Evolutionary conservation across 2,888 invertebrate genomes (phyloP).

Genomic region (Rhagophthalmus giganteus): DNA sequence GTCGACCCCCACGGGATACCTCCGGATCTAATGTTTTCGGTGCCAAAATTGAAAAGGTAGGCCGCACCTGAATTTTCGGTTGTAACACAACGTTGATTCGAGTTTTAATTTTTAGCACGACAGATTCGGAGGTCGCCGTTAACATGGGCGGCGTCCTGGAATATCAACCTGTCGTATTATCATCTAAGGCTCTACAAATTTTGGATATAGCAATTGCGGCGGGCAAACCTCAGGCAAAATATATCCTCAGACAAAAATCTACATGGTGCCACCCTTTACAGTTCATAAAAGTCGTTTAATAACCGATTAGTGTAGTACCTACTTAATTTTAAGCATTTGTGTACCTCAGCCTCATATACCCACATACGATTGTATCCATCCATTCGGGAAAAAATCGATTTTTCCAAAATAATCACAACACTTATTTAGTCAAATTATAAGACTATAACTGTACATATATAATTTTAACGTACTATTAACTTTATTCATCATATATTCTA

Average conservation of each 20-base stretch:
- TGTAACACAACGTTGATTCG: too few relatives aligned
- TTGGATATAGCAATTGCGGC: conserved; percentile 49
- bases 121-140: conserved; percentile 46
- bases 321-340: too few relatives aligned
- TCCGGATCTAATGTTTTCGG: conserved; percentile 67
- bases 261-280: conserved; percentile 36
- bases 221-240: conserved; percentile 46
- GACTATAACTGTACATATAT: conserved; percentile 11
- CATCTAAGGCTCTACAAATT: conserved; percentile 44
- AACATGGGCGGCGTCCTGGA: conserved; percentile 48
- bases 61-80: too few relatives aligned
- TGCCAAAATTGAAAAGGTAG: conserved; percentile 61
- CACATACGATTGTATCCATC: too few relatives aligned
- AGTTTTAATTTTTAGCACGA: conserved; percentile 40
- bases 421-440: conserved; percentile 8
- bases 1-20: conserved; percentile 72
- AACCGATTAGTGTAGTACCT: too few relatives aligned
- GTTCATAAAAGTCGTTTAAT: conserved; percentile 3
- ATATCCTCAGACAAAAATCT: conserved; percentile 45
- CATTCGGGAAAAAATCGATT: too few relatives aligned
- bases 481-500: background rate
- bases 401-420: too few relatives aligned
- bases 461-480: background rate
- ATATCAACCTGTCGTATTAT: conserved; percentile 49
- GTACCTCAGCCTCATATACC: too few relatives aligned